Evolutionary conservation across 2,888 invertebrate species (phyloP).

Genomic region (Chalcis sispes): DNA sequence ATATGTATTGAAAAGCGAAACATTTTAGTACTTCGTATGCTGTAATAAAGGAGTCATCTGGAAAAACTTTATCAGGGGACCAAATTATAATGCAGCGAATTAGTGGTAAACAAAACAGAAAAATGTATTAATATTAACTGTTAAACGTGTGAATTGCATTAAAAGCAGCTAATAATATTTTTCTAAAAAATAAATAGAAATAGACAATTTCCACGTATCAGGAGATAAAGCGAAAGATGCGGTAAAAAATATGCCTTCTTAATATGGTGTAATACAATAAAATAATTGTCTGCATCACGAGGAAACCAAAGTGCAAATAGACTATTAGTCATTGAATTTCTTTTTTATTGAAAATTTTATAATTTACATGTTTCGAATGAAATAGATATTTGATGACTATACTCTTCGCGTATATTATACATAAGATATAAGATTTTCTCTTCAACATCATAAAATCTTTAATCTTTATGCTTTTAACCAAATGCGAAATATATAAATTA

Average conservation of each 20-base stretch:
- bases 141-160: too few species aligned
- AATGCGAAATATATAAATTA: background rate
- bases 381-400: constrained; percentile 7
- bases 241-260: too few species aligned
- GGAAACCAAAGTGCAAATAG: constrained; percentile 7
- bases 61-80: too few species aligned
- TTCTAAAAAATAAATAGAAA: background rate
- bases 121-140: background rate
- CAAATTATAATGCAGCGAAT: background rate
- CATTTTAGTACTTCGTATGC: too few species aligned
- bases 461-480: background rate
- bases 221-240: background rate
- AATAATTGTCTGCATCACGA: constrained; percentile 31
- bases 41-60: too few species aligned
- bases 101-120: background rate
- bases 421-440: too few species aligned
- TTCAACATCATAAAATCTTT: too few species aligned
- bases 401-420: background rate
- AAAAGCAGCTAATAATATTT: background rate
- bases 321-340: constrained; percentile 24
- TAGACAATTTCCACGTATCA: background rate
- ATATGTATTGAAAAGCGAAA: too few species aligned
- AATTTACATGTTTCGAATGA: background rate
- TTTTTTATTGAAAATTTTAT: background rate
- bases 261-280: too few species aligned